Conservation (phyloP, 2,113 vertebrate species). For the Apodemus speciosus region DNA sequence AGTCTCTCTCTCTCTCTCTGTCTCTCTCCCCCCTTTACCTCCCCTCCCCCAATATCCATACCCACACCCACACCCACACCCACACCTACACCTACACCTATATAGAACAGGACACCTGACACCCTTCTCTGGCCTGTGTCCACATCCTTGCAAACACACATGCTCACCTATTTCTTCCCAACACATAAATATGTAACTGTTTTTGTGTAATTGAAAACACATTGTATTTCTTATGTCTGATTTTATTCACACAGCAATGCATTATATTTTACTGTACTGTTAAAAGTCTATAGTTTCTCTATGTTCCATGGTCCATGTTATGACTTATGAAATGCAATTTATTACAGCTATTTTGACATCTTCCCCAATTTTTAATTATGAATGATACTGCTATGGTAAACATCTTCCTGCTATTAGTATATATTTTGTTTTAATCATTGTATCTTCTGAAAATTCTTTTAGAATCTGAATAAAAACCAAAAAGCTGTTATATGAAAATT, state of each 20-base stretch:
- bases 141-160: too few species aligned
- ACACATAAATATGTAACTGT: background rate
- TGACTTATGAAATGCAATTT: background rate
- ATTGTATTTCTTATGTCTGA: background rate
- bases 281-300: background rate
- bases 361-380: background rate
- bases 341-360: background rate
- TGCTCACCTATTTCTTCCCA: background rate
- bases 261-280: background rate
- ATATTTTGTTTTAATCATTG: constrained; percentile 8
- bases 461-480: background rate
- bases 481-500: background rate
- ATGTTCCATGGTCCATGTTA: background rate
- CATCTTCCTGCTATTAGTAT: background rate
- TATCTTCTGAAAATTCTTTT: background rate
- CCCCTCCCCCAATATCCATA: too few species aligned
- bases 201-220: background rate
- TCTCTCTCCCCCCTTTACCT: too few species aligned
- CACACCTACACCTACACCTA: too few species aligned
- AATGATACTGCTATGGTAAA: background rate
- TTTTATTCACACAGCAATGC: background rate
- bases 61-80: too few species aligned
- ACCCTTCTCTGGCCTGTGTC: background rate
- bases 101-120: background rate
- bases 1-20: background rate